Evolutionary conservation across 1,140 invertebrate genomes (phyloP).

Genomic region (Drosophila orena): DNA sequence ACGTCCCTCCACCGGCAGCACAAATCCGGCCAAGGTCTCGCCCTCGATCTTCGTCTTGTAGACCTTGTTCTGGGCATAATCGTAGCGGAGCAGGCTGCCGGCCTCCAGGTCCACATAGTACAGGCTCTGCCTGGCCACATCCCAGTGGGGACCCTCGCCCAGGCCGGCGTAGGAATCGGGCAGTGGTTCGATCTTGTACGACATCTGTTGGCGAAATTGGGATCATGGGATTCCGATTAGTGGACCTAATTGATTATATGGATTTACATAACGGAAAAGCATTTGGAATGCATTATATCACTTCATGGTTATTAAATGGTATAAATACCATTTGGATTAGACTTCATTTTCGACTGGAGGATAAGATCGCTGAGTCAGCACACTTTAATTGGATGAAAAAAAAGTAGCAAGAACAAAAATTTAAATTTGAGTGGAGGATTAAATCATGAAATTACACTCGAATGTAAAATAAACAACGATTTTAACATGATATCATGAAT

Average conservation of each 20-base stretch:
- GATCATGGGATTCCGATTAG: not conserved
- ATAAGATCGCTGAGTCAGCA: not conserved
- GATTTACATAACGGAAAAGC: not conserved
- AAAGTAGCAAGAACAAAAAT: no score
- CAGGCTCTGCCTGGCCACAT: slow-evolving; percentile 86
- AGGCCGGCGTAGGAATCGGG: slow-evolving; percentile 84
- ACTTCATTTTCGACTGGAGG: not conserved
- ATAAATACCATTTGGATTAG: not conserved
- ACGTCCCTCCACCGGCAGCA: slow-evolving; percentile 89
- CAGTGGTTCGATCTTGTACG: slow-evolving; percentile 79
- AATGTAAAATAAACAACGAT: no score
- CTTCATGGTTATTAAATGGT: no score
- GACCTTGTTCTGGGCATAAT: slow-evolving; percentile 86
- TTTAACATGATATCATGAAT: no score
- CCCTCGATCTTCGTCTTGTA: slow-evolving; percentile 85
- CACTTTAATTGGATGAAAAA: no score
- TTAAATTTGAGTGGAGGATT: no score
- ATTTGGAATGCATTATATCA: no score
- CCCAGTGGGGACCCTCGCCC: slow-evolving; percentile 90
- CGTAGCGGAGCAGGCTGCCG: slow-evolving; percentile 86
- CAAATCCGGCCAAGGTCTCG: slow-evolving; percentile 86
- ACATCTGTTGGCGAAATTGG: slow-evolving; percentile 58
- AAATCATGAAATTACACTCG: no score
- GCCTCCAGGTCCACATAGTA: slow-evolving; percentile 89
- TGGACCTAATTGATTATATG: not conserved